Percentiles rank a stretch among this genome's conserved stretches.
These are phyloP conservation scores for Catonia carolina DNA, from an alignment of 2,888 invertebrate species.

Conservation along the genomic window DNA sequence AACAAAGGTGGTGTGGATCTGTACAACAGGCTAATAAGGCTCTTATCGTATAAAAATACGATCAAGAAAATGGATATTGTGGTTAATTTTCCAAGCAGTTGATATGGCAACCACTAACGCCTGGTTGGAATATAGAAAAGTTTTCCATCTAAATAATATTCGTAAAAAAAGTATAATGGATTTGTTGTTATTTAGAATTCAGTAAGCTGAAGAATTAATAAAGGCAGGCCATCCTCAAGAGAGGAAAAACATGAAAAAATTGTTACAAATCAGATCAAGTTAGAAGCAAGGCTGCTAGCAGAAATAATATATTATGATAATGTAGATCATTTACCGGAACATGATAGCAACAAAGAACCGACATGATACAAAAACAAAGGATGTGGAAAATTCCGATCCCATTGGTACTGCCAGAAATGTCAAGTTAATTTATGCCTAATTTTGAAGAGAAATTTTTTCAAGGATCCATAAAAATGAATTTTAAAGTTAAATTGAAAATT, in stretches of 20 bases:
- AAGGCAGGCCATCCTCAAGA: background rate
- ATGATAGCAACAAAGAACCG: background rate
- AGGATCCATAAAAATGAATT: background rate
- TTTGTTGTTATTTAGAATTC: background rate
- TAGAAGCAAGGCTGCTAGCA: background rate
- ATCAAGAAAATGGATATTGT: background rate
- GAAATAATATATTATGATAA: background rate
- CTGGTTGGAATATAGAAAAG: background rate
- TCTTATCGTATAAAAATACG: background rate
- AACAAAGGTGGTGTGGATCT: background rate
- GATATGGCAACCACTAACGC: background rate
- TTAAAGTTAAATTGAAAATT: too few relatives aligned
- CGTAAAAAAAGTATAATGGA: background rate
- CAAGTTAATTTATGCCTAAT: background rate
- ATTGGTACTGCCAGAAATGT: background rate
- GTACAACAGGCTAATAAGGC: background rate
- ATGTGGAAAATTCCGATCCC: background rate
- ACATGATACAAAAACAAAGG: constrained; percentile 1
- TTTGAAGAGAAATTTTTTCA: background rate
- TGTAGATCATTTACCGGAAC: background rate
- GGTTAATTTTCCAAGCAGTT: background rate
- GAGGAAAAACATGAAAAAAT: background rate
- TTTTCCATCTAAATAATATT: background rate
- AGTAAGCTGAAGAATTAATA: constrained; percentile 21
- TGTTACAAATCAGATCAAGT: background rate